Percentiles rank a stretch among this genome's conserved stretches.
Evolutionary conservation across 2,888 invertebrate species (phyloP).

Genomic region (Minunthozetes semirufus): DNA sequence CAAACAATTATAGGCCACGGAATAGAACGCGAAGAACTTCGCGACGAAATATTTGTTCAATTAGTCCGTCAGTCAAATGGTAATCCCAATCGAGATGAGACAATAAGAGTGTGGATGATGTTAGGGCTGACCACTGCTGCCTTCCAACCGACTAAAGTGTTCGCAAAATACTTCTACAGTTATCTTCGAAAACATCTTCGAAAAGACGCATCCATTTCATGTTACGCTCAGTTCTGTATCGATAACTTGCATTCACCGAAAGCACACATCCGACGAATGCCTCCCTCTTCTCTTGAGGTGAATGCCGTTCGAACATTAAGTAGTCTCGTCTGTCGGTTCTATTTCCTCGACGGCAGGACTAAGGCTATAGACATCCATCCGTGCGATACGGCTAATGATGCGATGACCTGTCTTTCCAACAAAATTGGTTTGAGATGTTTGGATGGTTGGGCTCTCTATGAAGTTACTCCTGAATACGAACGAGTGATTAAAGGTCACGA

Average conservation of each 20-base stretch:
- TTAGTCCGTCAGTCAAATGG: constrained; percentile 58
- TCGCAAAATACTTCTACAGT: constrained; percentile 70
- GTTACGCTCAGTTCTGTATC: constrained; percentile 87
- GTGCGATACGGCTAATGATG: constrained; percentile 85
- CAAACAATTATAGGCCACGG: constrained; percentile 78
- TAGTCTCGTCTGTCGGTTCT: constrained; percentile 82
- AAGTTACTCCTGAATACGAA: constrained; percentile 72
- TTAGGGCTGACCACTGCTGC: constrained; percentile 83
- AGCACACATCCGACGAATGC: constrained; percentile 70
- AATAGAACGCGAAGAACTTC: constrained; percentile 78
- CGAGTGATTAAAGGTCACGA: constrained; percentile 85
- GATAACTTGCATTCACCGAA: constrained; percentile 72
- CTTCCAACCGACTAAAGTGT: constrained; percentile 77
- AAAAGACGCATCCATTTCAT: constrained; percentile 63
- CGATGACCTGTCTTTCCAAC: constrained; percentile 77
- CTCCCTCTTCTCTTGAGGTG: constrained; percentile 86
- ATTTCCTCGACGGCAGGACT: constrained; percentile 87
- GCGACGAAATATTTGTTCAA: constrained; percentile 73
- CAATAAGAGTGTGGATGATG: constrained; percentile 78
- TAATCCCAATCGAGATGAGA: constrained; percentile 74
- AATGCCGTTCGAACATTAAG: constrained; percentile 83
- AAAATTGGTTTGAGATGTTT: constrained; percentile 69
- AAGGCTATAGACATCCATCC: constrained; percentile 93
- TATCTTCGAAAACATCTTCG: constrained; percentile 63
- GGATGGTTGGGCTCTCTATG: constrained; percentile 90